Evolutionary conservation across 2,113 vertebrate genomes (phyloP).

Genomic region (Promerops cafer): DNA sequence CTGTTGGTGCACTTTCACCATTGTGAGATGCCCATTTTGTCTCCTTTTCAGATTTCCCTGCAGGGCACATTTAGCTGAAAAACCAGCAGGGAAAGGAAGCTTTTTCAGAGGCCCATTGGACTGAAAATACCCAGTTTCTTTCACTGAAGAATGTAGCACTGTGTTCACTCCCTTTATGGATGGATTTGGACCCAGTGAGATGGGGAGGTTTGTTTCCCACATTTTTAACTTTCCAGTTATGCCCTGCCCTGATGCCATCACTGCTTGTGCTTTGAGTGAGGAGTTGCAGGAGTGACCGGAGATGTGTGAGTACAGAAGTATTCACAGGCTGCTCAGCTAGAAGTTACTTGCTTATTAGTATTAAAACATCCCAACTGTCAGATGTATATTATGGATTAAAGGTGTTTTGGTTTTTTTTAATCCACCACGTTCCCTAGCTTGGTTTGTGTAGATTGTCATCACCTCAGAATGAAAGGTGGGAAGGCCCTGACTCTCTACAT

Average conservation of each 20-base stretch:
- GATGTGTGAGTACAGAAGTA: not conserved
- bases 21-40: not conserved
- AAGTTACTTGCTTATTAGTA: not conserved
- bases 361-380: not conserved
- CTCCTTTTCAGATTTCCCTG: not conserved
- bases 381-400: not conserved
- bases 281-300: not conserved
- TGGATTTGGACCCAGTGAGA: not conserved
- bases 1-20: not conserved
- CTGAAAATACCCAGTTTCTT: not conserved
- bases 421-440: not conserved
- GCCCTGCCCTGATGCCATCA: not conserved
- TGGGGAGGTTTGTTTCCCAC: not conserved
- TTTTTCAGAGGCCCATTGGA: not conserved
- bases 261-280: not conserved
- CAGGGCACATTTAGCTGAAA: not conserved
- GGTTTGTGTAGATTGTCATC: not conserved
- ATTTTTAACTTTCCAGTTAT: not conserved
- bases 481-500: not conserved
- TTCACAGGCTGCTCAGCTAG: not conserved
- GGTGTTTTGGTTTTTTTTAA: not conserved
- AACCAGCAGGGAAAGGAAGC: not conserved
- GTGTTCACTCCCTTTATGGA: not conserved
- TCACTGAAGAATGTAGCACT: not conserved
- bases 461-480: not conserved